Percentiles rank a stretch among this genome's conserved stretches.
These are phyloP conservation scores for Drosophila ogumai DNA, from an alignment of 1,140 invertebrate species.

Conservation along the genomic window DNA sequence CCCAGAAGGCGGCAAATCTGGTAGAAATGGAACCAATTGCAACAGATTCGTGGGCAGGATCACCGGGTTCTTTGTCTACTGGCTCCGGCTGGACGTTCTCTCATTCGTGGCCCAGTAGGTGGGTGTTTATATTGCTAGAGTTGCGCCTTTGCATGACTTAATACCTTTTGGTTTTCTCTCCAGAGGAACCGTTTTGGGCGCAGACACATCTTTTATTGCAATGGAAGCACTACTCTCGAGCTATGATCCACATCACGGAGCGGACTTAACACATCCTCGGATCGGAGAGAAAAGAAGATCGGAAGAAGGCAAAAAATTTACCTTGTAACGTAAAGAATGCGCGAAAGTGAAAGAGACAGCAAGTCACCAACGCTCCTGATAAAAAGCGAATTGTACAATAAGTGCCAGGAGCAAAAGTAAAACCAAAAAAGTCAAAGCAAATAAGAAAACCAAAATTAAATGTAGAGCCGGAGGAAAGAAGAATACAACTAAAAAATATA, in stretches of 20 bases:
- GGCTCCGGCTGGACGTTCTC: background rate
- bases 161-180: background rate
- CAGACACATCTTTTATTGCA: too few species aligned
- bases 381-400: too few species aligned
- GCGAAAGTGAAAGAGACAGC: background rate
- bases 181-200: background rate
- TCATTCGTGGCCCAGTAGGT: background rate
- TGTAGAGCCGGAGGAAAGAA: too few species aligned
- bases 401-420: too few species aligned
- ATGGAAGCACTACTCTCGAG: too few species aligned
- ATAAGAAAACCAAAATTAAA: too few species aligned
- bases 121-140: background rate
- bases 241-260: too few species aligned
- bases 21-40: background rate
- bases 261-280: too few species aligned
- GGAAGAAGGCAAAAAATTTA: too few species aligned
- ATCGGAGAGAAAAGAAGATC: too few species aligned
- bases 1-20: background rate
- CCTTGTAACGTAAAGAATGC: background rate
- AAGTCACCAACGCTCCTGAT: background rate
- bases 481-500: accelerated
- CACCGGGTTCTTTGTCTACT: background rate
- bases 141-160: background rate
- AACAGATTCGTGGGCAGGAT: background rate
- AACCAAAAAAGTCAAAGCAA: too few species aligned